Conservation (phyloP, 2,797 vertebrate species). For the Chelon auratus region DNA sequence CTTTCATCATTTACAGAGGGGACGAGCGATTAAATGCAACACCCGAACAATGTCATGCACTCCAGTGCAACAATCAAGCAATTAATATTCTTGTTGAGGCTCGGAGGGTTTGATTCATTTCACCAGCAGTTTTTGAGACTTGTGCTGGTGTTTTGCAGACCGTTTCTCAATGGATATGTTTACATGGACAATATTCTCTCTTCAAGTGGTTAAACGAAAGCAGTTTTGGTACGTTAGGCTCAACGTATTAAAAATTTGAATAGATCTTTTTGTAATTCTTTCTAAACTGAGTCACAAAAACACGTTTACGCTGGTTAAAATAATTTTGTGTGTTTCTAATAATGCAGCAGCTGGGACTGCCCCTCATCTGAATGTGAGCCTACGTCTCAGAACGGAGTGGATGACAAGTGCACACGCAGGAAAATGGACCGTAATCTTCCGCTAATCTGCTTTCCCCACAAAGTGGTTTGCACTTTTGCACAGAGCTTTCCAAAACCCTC, state of each 20-base stretch:
- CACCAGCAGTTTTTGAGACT: no score
- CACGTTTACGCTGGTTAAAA: neutral
- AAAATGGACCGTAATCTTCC: slow-evolving; percentile 27
- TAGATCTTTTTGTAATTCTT: no score
- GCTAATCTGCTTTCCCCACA: slow-evolving; percentile 33
- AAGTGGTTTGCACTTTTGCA: slow-evolving; percentile 16
- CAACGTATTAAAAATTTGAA: no score
- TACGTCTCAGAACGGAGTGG: neutral
- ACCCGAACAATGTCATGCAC: neutral
- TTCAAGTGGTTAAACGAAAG: no score
- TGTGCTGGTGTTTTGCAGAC: neutral
- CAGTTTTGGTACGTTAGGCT: no score
- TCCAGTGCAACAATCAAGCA: neutral
- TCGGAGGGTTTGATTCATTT: neutral
- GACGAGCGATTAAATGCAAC: neutral
- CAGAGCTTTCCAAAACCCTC: slow-evolving; percentile 24
- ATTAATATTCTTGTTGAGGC: neutral
- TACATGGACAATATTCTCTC: no score
- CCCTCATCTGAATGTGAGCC: neutral
- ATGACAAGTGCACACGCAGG: slow-evolving; percentile 11
- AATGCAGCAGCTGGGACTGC: neutral
- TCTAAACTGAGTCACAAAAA: no score
- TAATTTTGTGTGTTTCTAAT: no score
- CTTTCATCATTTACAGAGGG: neutral
- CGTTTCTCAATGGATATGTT: neutral